A percentile compares a stretch with the other conserved stretches of the same genome.
Conservation (phyloP, 2,797 vertebrate genomes). For the Streptopelia turtur region DNA sequence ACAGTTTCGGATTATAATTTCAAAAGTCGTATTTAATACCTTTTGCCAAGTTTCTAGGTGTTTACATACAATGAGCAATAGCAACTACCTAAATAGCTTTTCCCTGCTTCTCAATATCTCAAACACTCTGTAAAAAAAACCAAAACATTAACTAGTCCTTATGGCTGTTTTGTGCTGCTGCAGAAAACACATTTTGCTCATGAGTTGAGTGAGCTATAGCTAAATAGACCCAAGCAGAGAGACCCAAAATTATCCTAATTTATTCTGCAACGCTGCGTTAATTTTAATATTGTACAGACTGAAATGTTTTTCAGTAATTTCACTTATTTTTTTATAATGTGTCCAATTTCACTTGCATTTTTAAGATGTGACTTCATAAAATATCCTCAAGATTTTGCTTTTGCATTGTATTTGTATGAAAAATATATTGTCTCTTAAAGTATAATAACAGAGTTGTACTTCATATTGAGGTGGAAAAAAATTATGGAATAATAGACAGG, state of each 20-base stretch:
- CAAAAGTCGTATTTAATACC: neutral
- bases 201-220: neutral
- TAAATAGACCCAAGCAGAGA: neutral
- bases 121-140: neutral
- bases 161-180: neutral
- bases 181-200: neutral
- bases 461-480: neutral
- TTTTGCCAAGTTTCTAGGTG: neutral
- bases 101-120: neutral
- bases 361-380: neutral
- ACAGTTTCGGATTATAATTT: neutral
- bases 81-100: neutral
- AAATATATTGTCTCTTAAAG: neutral
- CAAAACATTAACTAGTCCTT: neutral
- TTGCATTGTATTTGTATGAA: neutral
- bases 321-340: neutral
- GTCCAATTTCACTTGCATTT: neutral
- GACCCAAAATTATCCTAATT: neutral
- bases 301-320: neutral
- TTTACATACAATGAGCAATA: neutral
- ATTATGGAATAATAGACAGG: neutral
- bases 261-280: neutral
- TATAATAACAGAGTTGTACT: neutral
- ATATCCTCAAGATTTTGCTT: neutral
- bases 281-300: neutral